Base-by-base conservation (phyloP, 2,888 invertebrate species). In the Calliopum simillimum region DNA sequence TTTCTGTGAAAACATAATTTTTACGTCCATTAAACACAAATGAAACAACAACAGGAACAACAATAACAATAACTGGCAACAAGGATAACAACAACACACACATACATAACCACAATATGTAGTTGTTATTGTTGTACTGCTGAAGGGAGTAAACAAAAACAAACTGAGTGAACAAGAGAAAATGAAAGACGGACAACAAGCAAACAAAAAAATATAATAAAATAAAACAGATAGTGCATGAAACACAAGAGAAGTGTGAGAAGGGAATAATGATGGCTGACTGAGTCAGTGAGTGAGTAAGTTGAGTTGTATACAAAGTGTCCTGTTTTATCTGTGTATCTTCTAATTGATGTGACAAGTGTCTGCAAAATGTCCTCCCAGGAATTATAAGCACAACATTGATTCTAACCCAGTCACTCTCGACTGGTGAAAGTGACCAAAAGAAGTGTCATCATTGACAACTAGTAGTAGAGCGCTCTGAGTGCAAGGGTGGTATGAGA, bases 261-360 rank as follows among this genome's bases (percentile, higher is more conserved):
- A 12, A n/a, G n/a, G n/a, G n/a, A n/a, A n/a, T n/a, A n/a, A n/a
- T n/a, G 33, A 14, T 3, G 16, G 13, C 8, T n/a, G n/a, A n/a
- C n/a, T n/a, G 58, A 33, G 67, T 14, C 14, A 33, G 33, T 44
- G 19, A 33, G 21, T 53, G 64, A 25, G 14, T 19, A 21, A n/a
- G 51, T 53, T 14, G n/a, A 51, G 49, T 49, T 33, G 46, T 59
- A 46, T 47, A 41, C 47, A 67, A 21, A 59, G 49, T 58, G 49
- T 59, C 58, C 67, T 59, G 46, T 59, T 72, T 64, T 61, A 64
- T 70, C 55, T 53, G 46, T 70, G 67, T 55, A 55, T 67, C 62
- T 67, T 55, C 81, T 80, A 80, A 80, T 80, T 80, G 80, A 80
- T 80, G 80, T 80, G 80, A 81, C 80, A 80, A 80, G 81, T 80